Base-by-base conservation (phyloP, 2,113 vertebrate species). In the Delphinapterus leucas region DNA sequence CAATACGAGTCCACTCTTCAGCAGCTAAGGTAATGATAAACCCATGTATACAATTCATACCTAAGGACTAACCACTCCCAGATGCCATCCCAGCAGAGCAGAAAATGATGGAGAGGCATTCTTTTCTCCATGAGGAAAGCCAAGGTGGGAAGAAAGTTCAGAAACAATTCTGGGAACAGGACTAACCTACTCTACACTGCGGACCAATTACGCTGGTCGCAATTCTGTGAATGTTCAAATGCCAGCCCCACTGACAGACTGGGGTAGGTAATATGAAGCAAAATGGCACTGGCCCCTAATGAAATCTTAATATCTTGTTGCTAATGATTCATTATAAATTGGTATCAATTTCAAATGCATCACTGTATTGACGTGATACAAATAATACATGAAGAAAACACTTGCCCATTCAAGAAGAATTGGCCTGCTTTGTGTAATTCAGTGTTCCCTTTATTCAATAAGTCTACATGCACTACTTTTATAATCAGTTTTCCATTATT, bases 171-270 rank as follows among this genome's bases (percentile, higher is more conserved):
- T 33, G 20, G n/a, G 17, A 53, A 28, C 6, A 88, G 15, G 26
- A 17, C 33, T 6, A 18, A 31, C 1, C 44, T 17, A 0, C 9
- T 17, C 58, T 14, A 0, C 23, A 2, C 3, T 0, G 1, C 0
- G 1, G 15, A 23, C 8, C 1, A 9, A 33, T 2, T 2, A 11
- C 23, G 1, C 9, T 49, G 26, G n/a, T 23, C n/a, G 5, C 28
- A 61, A n/a, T 63, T 81, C 20, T 47, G 9, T 53, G 63, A 41
- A n/a, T 14, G 14, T 14, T 36, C 15, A 23, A 67, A 38, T 1
- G 18, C 18, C 67, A 47, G 20, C 8, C 23, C 65, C 20, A 2
- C 1, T 33, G 3, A 80, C 15, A 97, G 83, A 36, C 33, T 6
- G 20, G 2, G 5, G 7, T 15, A 41, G 31, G 11, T 49, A 20